Conservation (phyloP, 1,140 invertebrate species). For the Pseudomyrmex flavicornis region DNA sequence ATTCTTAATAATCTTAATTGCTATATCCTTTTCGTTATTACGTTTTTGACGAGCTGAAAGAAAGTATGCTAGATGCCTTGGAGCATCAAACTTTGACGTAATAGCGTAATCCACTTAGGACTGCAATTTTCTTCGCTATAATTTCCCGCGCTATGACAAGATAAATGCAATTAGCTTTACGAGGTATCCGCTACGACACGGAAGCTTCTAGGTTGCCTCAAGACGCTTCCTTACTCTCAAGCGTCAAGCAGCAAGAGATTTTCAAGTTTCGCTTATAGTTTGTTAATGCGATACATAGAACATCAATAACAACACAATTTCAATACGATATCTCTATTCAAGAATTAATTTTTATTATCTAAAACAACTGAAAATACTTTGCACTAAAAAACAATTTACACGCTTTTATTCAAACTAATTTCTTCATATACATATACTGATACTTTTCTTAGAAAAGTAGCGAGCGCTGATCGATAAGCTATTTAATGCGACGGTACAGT, state of each 20-base stretch:
- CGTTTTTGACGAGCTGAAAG: constrained; percentile 24
- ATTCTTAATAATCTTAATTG: constrained; percentile 31
- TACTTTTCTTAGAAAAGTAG: neutral
- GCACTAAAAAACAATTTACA: constrained; percentile 5
- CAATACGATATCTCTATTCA: neutral
- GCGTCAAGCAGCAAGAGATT: constrained; percentile 28
- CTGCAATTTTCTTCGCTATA: constrained; percentile 62
- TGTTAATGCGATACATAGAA: constrained; percentile 26
- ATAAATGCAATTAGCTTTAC: constrained; percentile 54
- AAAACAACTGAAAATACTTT: constrained; percentile 3
- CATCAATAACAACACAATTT: neutral
- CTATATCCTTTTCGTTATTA: constrained; percentile 34
- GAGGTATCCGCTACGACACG: constrained; percentile 40
- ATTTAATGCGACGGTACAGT: constrained; percentile 10
- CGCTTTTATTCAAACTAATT: neutral
- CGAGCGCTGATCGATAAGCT: constrained; percentile 3
- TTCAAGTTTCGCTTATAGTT: constrained; percentile 36
- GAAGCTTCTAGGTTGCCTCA: constrained; percentile 40
- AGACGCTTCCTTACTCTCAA: constrained; percentile 46
- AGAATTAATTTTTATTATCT: neutral
- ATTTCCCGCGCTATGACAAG: constrained; percentile 58
- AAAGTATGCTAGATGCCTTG: constrained; percentile 10
- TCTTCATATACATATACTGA: too few relatives aligned
- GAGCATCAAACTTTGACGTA: constrained; percentile 52
- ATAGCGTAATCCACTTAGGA: constrained; percentile 49